phyloP scores from a whole-genome alignment of 2,797 vertebrate genomes.

The Pangasius macronema region DNA sequence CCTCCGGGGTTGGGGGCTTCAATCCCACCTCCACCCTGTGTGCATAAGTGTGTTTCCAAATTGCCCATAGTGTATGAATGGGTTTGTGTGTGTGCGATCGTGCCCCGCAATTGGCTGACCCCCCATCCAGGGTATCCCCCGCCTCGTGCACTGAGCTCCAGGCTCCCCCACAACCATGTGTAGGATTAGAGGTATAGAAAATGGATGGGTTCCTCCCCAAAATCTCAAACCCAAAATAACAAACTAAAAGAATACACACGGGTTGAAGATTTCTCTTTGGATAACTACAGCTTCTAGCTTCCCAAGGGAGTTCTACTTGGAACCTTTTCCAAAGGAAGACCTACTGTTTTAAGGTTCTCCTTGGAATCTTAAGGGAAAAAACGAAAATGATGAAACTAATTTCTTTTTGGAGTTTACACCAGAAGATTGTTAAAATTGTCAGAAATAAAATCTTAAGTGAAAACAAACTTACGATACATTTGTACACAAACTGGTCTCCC shows the following conservation, averaged over 20 bases:
- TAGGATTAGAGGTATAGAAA: no score
- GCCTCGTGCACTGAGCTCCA: no score
- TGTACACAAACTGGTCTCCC: constrained; percentile 24
- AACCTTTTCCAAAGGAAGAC: neutral
- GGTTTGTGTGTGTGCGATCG: no score
- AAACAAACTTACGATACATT: neutral
- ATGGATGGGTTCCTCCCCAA: neutral
- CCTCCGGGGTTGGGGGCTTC: no score
- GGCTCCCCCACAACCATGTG: no score
- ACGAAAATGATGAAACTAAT: neutral
- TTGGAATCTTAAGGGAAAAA: neutral
- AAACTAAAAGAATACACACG: neutral
- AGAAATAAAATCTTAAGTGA: neutral
- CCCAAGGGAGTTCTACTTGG: neutral
- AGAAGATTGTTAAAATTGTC: neutral
- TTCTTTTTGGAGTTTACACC: neutral
- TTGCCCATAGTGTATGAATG: no score
- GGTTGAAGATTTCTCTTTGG: neutral
- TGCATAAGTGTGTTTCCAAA: no score
- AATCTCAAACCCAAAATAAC: neutral
- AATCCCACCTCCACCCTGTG: no score
- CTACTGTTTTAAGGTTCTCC: neutral
- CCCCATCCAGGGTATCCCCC: no score
- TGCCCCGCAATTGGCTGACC: no score
- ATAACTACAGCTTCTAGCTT: neutral